Conservation (phyloP, 92 coral and sea anemone genomes). For the Phenganax subtilis region DNA sequence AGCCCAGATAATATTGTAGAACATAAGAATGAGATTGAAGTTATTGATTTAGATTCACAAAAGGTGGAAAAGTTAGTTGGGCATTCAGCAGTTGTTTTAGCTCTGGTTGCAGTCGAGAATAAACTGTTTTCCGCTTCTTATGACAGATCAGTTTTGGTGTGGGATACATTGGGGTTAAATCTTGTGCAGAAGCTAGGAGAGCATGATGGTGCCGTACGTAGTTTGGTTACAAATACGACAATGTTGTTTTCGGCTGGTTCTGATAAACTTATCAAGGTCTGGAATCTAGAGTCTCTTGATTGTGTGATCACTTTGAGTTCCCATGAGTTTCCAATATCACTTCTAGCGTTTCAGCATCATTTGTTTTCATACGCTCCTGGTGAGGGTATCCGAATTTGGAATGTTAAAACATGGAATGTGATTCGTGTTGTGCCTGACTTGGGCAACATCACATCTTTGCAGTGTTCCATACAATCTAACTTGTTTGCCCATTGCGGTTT, state of each 20-base stretch:
- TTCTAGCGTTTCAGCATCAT: conserved; percentile 72
- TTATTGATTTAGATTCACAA: conserved; percentile 59
- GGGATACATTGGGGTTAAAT: conserved; percentile 70
- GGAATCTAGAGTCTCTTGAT: conserved; percentile 74
- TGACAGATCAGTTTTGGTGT: conserved; percentile 69
- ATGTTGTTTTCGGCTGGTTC: conserved; percentile 77
- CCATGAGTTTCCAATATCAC: conserved; percentile 63
- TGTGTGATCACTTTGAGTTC: conserved; percentile 56
- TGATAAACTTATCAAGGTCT: conserved; percentile 62
- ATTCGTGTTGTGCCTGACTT: conserved; percentile 54
- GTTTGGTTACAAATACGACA: conserved; percentile 56
- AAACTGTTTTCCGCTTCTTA: conserved; percentile 79
- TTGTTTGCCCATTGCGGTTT: conserved; percentile 55
- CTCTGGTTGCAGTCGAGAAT: conserved; percentile 44
- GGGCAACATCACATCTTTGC: conserved; percentile 50
- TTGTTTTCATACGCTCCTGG: conserved; percentile 69
- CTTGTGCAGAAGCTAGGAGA: conserved; percentile 66
- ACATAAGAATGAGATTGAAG: conserved; percentile 60
- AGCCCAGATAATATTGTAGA: conserved; percentile 39
- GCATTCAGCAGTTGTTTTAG: conserved; percentile 68
- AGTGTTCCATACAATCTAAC: conserved; percentile 47
- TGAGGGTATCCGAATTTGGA: conserved; percentile 83
- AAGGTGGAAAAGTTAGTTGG: conserved; percentile 59
- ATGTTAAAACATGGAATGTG: conserved; percentile 69
- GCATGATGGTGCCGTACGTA: conserved; percentile 79